Evolutionary conservation across 1,140 invertebrate genomes (phyloP), one percentile per base, ranked within the genome.

Genomic region (Coelopa frigida): DNA sequence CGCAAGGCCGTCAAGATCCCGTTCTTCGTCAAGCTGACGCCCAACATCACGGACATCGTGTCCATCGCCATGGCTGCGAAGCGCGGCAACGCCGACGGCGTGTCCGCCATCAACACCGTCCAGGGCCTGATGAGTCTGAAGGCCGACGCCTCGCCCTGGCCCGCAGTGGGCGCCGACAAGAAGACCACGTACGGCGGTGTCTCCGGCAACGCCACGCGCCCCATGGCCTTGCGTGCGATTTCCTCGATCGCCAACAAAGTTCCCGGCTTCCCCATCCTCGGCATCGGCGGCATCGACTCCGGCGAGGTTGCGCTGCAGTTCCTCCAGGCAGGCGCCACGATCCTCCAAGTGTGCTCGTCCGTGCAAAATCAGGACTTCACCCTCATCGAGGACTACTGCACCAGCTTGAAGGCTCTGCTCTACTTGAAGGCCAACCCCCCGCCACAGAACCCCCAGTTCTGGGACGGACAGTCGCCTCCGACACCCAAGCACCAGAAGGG

Each of bases 301-400:
- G 94, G 94, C 0, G 93, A 98, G 53, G 83, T 85, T 21, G 87
- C 90, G 0, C 66, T 98, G 0, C 93, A 98, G 70, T 99, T 95
- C 65, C 71, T 99, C 5, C 79, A 91, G 61, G 87, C 86, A 49
- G 95, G 95, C 7, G 92, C 95, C 6, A 82, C 84, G 4, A 84
- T 92, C 18, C 69, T 98, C 1, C 94, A 98, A 78, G 80, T 96
- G 40, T 90, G 95, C 68, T 97, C 92, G 66, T 91, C 95, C 5
- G 80, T 99, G 12, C 96, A 99, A 68, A 99, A 99, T 74, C 96
- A 99, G 75, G 94, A 97, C 71, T 98, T 94, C 55, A 95, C 93
- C 1, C 63, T 98, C 0, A 85, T 97, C 44, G 85, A 97, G 11
- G 94, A 98, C 68, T 98, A 97, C 59, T 80, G 85, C 31, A 88